These are phyloP conservation scores for Suricata suricatta DNA, from an alignment of 2,113 vertebrate genomes.

Conservation along the genomic window DNA sequence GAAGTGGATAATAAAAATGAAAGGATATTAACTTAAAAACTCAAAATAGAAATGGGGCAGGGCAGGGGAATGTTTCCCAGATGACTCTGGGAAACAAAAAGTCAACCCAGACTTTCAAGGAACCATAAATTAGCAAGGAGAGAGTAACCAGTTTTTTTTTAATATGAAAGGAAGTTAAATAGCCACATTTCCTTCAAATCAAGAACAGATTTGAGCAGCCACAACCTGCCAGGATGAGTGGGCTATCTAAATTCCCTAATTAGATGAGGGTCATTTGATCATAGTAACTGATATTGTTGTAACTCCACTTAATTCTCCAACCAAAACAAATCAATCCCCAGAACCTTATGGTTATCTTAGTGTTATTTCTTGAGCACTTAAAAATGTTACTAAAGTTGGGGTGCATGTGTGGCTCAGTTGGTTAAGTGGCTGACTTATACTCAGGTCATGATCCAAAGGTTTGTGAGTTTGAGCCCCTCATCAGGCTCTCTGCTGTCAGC, in stretches of 20 bases:
- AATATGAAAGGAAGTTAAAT: conserved; percentile 48
- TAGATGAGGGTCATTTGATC: conserved; percentile 31
- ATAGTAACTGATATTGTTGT: not conserved
- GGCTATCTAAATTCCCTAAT: conserved; percentile 5
- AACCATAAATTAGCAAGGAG: not conserved
- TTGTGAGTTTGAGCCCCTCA: too few relatives aligned
- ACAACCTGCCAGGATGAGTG: conserved; percentile 25
- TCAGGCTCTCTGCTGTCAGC: too few relatives aligned
- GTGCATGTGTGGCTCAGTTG: too few relatives aligned
- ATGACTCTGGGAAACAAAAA: not conserved
- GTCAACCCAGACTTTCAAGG: not conserved
- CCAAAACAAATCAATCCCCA: conserved; percentile 44
- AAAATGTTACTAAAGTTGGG: not conserved
- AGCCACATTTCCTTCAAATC: conserved; percentile 34
- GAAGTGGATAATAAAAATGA: not conserved
- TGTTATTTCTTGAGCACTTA: not conserved
- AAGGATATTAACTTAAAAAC: conserved; percentile 30
- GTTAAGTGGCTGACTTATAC: too few relatives aligned
- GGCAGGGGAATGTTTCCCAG: not conserved
- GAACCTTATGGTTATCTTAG: not conserved
- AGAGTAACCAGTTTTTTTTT: not conserved
- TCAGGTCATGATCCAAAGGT: too few relatives aligned
- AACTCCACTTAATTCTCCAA: conserved; percentile 32
- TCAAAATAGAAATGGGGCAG: not conserved
- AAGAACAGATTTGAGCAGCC: conserved; percentile 14